Evolutionary conservation across 2,113 vertebrate species (phyloP), one percentile per base, ranked within the genome.

Genomic region (Cavia aperea): DNA sequence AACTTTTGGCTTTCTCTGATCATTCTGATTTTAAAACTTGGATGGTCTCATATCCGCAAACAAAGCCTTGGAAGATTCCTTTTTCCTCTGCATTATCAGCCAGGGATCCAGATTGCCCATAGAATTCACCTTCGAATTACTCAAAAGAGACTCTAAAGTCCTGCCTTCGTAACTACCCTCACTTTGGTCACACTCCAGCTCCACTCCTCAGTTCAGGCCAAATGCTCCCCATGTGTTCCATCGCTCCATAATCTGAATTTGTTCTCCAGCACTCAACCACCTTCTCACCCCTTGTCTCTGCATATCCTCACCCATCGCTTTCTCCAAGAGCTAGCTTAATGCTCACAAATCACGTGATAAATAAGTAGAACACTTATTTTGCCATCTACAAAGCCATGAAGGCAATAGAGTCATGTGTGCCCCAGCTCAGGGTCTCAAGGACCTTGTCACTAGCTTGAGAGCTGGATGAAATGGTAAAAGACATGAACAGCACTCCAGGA

Each of bases 1-100:
- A 31, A 60, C 81, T 68, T 81, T 81, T 56, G 75, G 70, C 66
- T 84, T 24, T 54, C 36, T 96, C 46, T 62, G 36, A 93, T 91
- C 81, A 13, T 60, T 65, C 60, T 89, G 18, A 86, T 83, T 72
- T 90, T 62, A 68, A n/a, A 19, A 68, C 39, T 88, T 88, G 78
- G 88, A 79, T 92, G 58, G 65, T 94, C 62, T 93, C 2, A 0
- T 75, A 79, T 88, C 92, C 81, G 88, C 79, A 92, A 92, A 89
- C 89, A 88, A 94, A 96, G 56, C 54, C 43, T 58, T 10, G 43
- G 66, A 19, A 33, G 66, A 49, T 68, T 58, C 26, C 72, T 56
- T 79, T 24, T 86, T 79, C n/a, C 73, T 0, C 14, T 4, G 23
- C 14, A 15, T 68, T 39, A 21, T 86, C 29, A 63, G 46, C 39